Conservation (phyloP, 1,140 invertebrate genomes). For the Thalassaphorura encarpata region DNA sequence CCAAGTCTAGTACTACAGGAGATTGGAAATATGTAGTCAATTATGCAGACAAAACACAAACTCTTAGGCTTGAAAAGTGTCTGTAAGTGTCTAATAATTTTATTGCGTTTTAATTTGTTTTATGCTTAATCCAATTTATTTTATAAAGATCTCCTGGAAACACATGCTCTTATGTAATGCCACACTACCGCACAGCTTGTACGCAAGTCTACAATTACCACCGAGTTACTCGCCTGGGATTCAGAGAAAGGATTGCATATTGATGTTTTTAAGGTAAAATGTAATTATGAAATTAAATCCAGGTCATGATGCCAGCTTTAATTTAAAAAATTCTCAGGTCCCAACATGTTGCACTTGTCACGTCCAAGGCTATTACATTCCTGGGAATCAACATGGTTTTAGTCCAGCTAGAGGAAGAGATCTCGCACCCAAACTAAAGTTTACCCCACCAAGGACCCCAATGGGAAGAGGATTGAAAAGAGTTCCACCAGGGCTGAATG, state of each 20-base stretch:
- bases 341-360: constrained; percentile 76
- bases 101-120: neutral
- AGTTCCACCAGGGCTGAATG: constrained; percentile 8
- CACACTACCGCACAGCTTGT: constrained; percentile 69
- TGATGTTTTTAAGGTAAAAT: constrained; percentile 66
- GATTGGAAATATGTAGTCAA: constrained; percentile 83
- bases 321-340: constrained; percentile 41
- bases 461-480: constrained; percentile 12
- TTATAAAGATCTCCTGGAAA: constrained; percentile 61
- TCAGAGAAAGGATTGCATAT: constrained; percentile 67
- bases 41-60: constrained; percentile 73
- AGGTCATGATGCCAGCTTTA: neutral
- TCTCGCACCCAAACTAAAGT: constrained; percentile 37
- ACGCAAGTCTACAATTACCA: constrained; percentile 78
- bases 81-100: constrained; percentile 43
- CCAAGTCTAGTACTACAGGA: constrained; percentile 59
- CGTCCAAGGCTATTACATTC: constrained; percentile 51
- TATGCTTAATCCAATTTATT: constrained; percentile 33
- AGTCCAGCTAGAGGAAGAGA: constrained; percentile 18
- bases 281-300: neutral
- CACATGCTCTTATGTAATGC: constrained; percentile 64
- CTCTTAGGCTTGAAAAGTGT: constrained; percentile 70
- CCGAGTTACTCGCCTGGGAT: constrained; percentile 72
- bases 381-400: constrained; percentile 18
- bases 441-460: constrained; percentile 50